These are phyloP conservation scores for Macroglossus sobrinus DNA, from an alignment of 2,113 vertebrate species.

Conservation along the genomic window DNA sequence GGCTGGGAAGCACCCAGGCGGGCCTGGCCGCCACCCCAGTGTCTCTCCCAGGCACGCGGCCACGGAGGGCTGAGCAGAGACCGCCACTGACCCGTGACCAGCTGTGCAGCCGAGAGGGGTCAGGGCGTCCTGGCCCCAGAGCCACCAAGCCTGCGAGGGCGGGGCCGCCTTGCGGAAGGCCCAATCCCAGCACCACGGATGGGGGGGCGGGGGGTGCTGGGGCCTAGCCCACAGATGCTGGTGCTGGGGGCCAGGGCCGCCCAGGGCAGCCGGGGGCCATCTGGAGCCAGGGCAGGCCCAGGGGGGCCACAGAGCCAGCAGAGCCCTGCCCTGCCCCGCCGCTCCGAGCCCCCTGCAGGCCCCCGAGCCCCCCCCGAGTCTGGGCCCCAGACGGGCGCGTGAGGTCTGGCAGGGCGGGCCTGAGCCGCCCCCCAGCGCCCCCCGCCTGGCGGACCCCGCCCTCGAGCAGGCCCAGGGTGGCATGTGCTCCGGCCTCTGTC, in stretches of 20 bases:
- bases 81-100: neutral
- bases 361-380: constrained; percentile 26
- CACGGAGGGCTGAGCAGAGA: neutral
- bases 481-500: fast-evolving
- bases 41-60: neutral
- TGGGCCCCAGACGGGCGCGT: neutral
- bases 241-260: neutral
- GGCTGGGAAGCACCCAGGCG: neutral
- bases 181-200: fast-evolving
- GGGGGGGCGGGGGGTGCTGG: no score
- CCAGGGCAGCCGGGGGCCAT: neutral
- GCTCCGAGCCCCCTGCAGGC: neutral
- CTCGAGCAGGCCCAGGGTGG: fast-evolving
- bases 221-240: neutral
- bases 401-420: neutral
- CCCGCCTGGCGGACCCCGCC: neutral
- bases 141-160: neutral
- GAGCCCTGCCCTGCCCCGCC: neutral
- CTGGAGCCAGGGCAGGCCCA: neutral
- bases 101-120: fast-evolving
- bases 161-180: neutral
- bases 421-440: fast-evolving
- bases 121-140: neutral
- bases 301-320: fast-evolving
- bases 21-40: neutral